Evolutionary conservation across 2,888 invertebrate genomes (phyloP).

Genomic region (Pomacea canaliculata): DNA sequence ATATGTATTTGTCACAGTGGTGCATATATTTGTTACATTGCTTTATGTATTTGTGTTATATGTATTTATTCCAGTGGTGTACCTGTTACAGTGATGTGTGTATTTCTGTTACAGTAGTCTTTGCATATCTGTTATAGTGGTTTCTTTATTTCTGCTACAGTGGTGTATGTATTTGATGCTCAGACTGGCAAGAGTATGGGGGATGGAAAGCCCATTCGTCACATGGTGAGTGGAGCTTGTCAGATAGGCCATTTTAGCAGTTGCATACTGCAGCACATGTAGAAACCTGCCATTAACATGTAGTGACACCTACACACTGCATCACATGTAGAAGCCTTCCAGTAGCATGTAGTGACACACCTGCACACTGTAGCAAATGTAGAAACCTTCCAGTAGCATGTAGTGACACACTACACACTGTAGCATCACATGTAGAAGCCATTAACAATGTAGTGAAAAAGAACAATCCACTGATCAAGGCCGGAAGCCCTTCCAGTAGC

Average conservation of each 20-base stretch:
- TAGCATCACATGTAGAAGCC: too few species aligned
- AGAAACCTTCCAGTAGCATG: too few species aligned
- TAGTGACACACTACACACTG: too few species aligned
- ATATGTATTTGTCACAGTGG: background rate
- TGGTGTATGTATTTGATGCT: constrained; percentile 88
- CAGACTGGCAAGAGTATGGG: constrained; percentile 80
- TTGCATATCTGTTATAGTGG: too few species aligned
- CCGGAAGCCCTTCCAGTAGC: accelerated
- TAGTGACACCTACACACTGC: too few species aligned
- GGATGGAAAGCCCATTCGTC: constrained; percentile 81
- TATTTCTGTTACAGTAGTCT: background rate
- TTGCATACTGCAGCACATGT: too few species aligned
- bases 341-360: too few species aligned
- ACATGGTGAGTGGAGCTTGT: constrained; percentile 72
- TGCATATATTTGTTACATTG: background rate
- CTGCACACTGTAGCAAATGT: too few species aligned
- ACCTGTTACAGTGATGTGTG: background rate
- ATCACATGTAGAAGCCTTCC: too few species aligned
- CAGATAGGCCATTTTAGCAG: background rate
- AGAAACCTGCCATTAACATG: too few species aligned
- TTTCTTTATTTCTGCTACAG: constrained; percentile 69
- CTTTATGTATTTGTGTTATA: background rate
- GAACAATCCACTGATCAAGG: too few species aligned
- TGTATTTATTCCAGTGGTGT: background rate
- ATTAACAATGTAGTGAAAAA: too few species aligned